Conservation (phyloP, 2,888 invertebrate species). For the Watsonalla binaria region DNA sequence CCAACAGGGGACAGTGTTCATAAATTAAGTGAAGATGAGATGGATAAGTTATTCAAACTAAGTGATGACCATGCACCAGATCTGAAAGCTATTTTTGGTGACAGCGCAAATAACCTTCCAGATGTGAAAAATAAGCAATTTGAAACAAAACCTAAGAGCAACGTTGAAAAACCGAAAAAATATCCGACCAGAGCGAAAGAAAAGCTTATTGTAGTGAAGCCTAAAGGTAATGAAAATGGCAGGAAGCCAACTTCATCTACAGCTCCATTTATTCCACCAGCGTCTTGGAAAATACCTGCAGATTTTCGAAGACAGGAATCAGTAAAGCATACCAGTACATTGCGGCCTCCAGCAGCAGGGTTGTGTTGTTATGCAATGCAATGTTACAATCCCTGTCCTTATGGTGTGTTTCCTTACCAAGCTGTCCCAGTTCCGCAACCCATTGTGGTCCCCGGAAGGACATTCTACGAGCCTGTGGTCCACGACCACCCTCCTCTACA, state of each 20-base stretch:
- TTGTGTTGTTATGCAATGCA: conserved; percentile 9
- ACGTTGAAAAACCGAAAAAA: not conserved
- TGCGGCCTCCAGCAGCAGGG: not conserved
- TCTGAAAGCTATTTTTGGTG: not conserved
- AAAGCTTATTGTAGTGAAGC: too few species aligned
- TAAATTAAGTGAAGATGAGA: not conserved
- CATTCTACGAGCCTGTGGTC: conserved; percentile 50
- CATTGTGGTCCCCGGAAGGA: conserved; percentile 38
- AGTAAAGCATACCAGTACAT: not conserved
- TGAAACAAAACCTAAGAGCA: not conserved
- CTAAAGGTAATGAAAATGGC: too few species aligned
- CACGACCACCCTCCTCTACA: conserved; percentile 56
- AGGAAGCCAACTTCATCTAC: not conserved
- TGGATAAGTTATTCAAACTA: not conserved
- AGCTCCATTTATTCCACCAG: not conserved
- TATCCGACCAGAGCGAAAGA: too few species aligned
- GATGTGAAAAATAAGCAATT: not conserved
- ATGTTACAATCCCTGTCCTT: conserved; percentile 11
- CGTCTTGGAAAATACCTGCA: not conserved
- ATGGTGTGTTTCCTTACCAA: conserved; percentile 9
- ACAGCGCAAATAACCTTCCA: not conserved
- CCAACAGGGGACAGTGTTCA: not conserved
- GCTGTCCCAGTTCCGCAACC: conserved; percentile 26
- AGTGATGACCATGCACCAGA: not conserved
- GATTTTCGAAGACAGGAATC: not conserved